These are phyloP conservation scores for Platyura marginata DNA, from an alignment of 1,140 invertebrate genomes.

Conservation along the genomic window DNA sequence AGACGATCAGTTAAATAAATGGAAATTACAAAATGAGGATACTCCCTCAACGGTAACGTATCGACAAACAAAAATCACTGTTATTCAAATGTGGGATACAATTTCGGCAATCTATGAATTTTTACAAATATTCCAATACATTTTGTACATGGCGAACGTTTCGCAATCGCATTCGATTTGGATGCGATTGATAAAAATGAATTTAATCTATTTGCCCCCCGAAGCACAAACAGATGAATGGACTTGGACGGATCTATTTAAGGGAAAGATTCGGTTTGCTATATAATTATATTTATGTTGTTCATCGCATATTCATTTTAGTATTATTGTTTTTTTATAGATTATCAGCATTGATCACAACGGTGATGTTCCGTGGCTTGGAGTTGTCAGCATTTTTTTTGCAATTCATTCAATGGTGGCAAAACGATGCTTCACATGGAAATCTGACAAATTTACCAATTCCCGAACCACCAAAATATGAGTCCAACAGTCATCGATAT, in stretches of 20 bases:
- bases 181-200: not conserved
- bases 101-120: not conserved
- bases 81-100: not conserved
- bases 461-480: not conserved
- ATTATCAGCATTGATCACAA: not conserved
- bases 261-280: not conserved
- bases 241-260: not conserved
- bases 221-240: not conserved
- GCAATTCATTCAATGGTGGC: conserved; percentile 4
- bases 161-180: not conserved
- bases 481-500: not conserved
- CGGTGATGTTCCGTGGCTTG: not conserved
- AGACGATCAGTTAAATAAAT: not conserved
- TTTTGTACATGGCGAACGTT: not conserved
- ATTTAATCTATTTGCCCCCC: not conserved
- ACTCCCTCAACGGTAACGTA: not conserved
- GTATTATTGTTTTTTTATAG: no score
- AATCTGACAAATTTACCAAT: conserved; percentile 1
- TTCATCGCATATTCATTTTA: no score
- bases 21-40: not conserved
- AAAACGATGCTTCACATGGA: not conserved
- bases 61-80: not conserved
- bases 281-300: no score
- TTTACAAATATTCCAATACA: conserved; percentile 1
- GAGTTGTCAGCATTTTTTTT: conserved; percentile 4